phyloP scores from a whole-genome alignment of 2,113 vertebrate genomes.

The Oncorhynchus keta region DNA sequence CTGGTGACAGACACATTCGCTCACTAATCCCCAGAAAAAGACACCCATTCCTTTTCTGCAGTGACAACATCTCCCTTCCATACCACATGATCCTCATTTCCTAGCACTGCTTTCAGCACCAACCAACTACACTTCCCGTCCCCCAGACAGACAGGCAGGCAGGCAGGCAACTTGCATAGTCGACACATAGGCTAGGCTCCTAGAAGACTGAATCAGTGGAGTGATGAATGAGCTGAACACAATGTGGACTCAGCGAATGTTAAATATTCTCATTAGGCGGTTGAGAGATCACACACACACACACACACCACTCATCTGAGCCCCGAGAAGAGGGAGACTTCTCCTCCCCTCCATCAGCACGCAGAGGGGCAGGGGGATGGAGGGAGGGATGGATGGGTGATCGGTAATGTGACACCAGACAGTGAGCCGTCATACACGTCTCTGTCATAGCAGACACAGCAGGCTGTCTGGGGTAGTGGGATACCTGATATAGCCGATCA shows the following conservation, averaged over 20 bases:
- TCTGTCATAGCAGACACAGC: constrained; percentile 47
- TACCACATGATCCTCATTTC: neutral
- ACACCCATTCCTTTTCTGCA: no score
- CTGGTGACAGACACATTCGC: no score
- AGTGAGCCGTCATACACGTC: constrained; percentile 34
- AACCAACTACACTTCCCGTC: neutral
- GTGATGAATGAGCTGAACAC: constrained; percentile 63
- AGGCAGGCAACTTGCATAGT: constrained; percentile 41
- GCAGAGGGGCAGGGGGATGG: neutral
- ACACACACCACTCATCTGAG: constrained; percentile 21
- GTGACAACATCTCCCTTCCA: no score
- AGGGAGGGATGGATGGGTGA: neutral
- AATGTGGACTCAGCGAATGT: constrained; percentile 69
- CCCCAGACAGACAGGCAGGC: neutral
- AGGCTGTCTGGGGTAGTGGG: constrained; percentile 20
- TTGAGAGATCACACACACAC: constrained; percentile 52
- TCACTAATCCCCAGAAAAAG: no score
- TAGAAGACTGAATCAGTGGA: constrained; percentile 38
- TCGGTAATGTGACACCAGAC: constrained; percentile 2
- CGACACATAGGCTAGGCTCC: constrained; percentile 30
- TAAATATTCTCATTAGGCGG: constrained; percentile 73
- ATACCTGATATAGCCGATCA: constrained; percentile 43
- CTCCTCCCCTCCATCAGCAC: neutral
- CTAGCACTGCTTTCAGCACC: neutral
- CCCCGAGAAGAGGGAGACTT: constrained; percentile 35